Percentiles rank a stretch among this genome's conserved stretches.
phyloP scores from a whole-genome alignment of 1,140 invertebrate species.

The Eupeodes corollae region DNA sequence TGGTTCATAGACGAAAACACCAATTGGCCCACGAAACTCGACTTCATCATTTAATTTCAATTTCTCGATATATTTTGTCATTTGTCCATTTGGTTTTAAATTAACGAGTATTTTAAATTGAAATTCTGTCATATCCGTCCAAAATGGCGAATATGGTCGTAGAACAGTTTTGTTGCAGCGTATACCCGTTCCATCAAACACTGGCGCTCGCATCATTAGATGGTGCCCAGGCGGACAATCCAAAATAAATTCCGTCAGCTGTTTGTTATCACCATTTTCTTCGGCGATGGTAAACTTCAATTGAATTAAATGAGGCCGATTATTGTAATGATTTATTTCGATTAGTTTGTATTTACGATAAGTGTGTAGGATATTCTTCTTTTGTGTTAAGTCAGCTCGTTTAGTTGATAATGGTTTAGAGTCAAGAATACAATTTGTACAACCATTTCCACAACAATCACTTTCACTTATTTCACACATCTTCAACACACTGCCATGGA shows the following conservation, averaged over 20 bases:
- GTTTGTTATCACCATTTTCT: neutral
- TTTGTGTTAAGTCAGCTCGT: constrained; percentile 14
- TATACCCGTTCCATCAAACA: neutral
- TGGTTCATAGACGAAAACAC: constrained; percentile 14
- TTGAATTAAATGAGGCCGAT: constrained; percentile 11
- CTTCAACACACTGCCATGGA: neutral
- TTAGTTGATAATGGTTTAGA: constrained; percentile 13
- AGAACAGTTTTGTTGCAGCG: constrained; percentile 1
- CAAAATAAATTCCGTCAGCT: constrained; percentile 11
- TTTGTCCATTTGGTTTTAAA: constrained; percentile 16
- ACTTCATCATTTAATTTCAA: constrained; percentile 14
- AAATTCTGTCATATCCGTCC: constrained; percentile 17
- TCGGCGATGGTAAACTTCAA: constrained; percentile 15
- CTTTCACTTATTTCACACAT: constrained; percentile 4
- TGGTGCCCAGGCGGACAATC: constrained; percentile 29
- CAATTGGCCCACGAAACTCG: constrained; percentile 30
- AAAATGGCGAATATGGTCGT: constrained; percentile 31
- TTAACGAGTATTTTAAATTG: constrained; percentile 32
- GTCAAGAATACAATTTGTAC: constrained; percentile 31
- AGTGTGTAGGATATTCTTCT: constrained; percentile 17
- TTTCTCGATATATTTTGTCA: constrained; percentile 16
- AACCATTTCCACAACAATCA: constrained; percentile 35
- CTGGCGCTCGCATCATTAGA: constrained; percentile 21
- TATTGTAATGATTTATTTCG: constrained; percentile 4
- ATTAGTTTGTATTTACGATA: constrained; percentile 20